phyloP scores from a whole-genome alignment of 2,113 vertebrate genomes.

The Nymphicus hollandicus region DNA sequence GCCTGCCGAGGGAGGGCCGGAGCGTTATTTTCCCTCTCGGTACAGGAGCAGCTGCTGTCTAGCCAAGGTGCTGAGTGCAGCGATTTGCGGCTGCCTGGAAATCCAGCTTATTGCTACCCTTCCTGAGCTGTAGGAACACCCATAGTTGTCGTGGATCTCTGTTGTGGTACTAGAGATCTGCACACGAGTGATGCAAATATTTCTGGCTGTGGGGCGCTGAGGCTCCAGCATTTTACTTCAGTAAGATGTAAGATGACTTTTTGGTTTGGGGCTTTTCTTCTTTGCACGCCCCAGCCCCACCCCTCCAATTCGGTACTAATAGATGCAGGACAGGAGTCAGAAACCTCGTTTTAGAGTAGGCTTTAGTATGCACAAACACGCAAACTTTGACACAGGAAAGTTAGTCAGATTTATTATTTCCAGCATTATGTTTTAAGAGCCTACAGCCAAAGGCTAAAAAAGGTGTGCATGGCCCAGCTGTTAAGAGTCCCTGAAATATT shows the following conservation, averaged over 20 bases:
- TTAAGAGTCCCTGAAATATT: background rate
- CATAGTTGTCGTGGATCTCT: accelerated
- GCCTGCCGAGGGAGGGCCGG: accelerated
- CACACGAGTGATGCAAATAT: accelerated
- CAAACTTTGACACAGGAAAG: background rate
- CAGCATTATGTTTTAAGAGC: background rate
- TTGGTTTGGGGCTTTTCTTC: accelerated
- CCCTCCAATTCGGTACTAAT: too few species aligned
- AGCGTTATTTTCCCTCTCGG: accelerated
- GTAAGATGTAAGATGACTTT: background rate
- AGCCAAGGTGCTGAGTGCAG: too few species aligned
- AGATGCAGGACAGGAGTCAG: too few species aligned
- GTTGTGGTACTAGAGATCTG: accelerated
- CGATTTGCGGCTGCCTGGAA: accelerated
- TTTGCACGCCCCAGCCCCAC: background rate
- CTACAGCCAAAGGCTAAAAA: background rate
- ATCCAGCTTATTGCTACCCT: accelerated
- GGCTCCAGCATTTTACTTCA: background rate
- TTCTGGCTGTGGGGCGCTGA: background rate
- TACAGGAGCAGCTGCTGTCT: accelerated
- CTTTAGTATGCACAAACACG: background rate
- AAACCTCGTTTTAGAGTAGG: background rate
- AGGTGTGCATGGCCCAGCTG: background rate
- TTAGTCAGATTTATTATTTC: background rate
- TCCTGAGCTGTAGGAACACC: accelerated